phyloP scores from a whole-genome alignment of 2,797 vertebrate genomes.

The Euthynnus affinis region DNA sequence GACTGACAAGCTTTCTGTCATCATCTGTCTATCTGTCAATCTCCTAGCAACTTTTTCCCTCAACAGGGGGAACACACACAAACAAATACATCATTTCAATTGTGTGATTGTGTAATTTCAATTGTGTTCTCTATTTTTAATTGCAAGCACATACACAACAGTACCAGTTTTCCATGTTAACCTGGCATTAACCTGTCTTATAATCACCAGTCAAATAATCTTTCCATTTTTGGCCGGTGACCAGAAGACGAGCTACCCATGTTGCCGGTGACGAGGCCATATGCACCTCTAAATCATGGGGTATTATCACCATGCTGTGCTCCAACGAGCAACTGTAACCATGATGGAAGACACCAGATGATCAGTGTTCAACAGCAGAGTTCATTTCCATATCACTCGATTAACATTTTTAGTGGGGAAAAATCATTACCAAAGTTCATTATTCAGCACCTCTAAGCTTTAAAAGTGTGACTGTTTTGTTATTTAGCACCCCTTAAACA shows the following conservation, averaged over 20 bases:
- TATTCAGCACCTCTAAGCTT: constrained; percentile 20
- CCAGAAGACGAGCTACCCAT: constrained; percentile 56
- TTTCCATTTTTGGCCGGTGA: constrained; percentile 53
- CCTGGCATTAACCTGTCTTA: constrained; percentile 40
- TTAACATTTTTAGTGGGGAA: constrained; percentile 46
- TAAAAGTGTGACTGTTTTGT: constrained; percentile 13
- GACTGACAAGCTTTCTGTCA: constrained; percentile 21
- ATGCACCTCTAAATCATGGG: constrained; percentile 79
- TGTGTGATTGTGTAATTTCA: not conserved
- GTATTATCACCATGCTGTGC: constrained; percentile 69
- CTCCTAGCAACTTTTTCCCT: not conserved
- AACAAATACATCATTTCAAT: not conserved
- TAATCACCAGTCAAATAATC: no score
- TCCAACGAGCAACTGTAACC: constrained; percentile 70
- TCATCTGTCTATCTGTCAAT: not conserved
- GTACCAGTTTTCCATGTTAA: constrained; percentile 14
- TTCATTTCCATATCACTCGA: constrained; percentile 65
- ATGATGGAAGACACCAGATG: constrained; percentile 77
- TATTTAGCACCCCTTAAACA: not conserved
- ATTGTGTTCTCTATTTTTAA: not conserved
- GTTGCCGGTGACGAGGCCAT: constrained; percentile 61
- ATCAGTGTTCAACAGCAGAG: constrained; percentile 61
- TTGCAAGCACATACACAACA: not conserved
- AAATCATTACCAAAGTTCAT: constrained; percentile 34
- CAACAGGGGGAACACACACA: not conserved